Percentiles rank a stretch among this genome's conserved stretches.
Conservation (phyloP, 2,797 vertebrate genomes). For the Takifugu rubripes region DNA sequence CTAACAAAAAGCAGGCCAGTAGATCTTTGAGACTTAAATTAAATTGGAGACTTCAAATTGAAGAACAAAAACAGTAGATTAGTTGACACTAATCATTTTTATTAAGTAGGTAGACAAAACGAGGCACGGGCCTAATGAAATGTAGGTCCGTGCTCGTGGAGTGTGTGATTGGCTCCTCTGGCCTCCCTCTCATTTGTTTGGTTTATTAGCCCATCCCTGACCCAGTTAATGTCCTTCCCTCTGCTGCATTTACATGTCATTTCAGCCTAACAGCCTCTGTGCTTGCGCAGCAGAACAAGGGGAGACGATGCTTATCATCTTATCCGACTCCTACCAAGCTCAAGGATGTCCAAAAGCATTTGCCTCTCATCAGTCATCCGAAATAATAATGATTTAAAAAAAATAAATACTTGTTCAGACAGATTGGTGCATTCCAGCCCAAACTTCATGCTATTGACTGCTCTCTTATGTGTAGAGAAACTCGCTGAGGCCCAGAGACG, state of each 20-base stretch:
- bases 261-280: conserved; percentile 46
- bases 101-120: conserved; percentile 2
- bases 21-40: not conserved
- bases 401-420: not conserved
- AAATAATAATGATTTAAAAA: not conserved
- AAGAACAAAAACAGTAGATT: not conserved
- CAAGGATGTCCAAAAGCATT: not conserved
- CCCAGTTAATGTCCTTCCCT: conserved; percentile 55
- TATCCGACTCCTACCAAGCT: conserved; percentile 4
- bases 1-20: not conserved
- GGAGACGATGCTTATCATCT: conserved; percentile 1
- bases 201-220: conserved; percentile 60
- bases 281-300: conserved; percentile 42
- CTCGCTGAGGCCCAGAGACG: conserved; percentile 94
- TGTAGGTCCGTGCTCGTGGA: conserved; percentile 22
- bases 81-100: not conserved
- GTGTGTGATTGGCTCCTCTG: conserved; percentile 7
- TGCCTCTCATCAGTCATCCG: not conserved
- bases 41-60: not conserved
- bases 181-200: conserved; percentile 9
- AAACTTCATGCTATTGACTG: not conserved
- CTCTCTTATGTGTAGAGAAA: conserved; percentile 79
- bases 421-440: not conserved
- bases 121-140: conserved; percentile 20
- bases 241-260: conserved; percentile 55